Percentiles rank a stretch among this genome's conserved stretches.
phyloP scores from a whole-genome alignment of 1,140 invertebrate genomes.

The Bombus turneri region DNA sequence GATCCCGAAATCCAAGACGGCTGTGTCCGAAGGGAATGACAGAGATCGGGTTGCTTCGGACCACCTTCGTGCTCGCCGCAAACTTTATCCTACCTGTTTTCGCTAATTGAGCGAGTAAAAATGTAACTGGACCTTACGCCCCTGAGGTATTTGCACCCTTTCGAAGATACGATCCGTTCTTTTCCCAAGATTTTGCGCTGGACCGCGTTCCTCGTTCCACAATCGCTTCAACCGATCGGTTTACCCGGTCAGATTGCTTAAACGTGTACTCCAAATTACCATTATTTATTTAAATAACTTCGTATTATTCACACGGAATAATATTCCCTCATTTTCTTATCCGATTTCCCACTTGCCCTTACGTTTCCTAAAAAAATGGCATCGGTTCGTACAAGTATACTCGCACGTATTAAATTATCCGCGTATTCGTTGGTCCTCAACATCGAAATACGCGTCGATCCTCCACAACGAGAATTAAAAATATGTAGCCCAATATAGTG shows the following conservation, averaged over 20 bases:
- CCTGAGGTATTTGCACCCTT: slow-evolving; percentile 80
- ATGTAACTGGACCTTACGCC: slow-evolving; percentile 82
- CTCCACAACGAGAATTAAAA: no score
- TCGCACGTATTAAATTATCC: no score
- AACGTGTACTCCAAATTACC: neutral
- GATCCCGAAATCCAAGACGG: slow-evolving; percentile 80
- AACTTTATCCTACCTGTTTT: slow-evolving; percentile 82
- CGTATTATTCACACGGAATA: neutral
- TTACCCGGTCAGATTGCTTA: slow-evolving; percentile 2
- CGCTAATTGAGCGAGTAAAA: slow-evolving; percentile 83
- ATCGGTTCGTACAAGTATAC: neutral
- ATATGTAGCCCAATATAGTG: no score
- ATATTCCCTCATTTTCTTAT: neutral
- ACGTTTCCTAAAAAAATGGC: neutral
- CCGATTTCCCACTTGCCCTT: neutral
- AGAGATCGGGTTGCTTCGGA: slow-evolving; percentile 81
- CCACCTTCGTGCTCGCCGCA: slow-evolving; percentile 78
- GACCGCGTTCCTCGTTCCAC: slow-evolving; percentile 26
- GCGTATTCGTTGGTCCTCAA: no score
- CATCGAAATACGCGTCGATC: no score
- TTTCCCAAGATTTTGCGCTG: slow-evolving; percentile 55
- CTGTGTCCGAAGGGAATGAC: slow-evolving; percentile 73
- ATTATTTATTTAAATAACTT: neutral
- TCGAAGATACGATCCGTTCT: slow-evolving; percentile 72
- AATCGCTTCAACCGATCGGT: neutral